Evolutionary conservation across 2,888 invertebrate species (phyloP).

Genomic region (Allacma fusca): DNA sequence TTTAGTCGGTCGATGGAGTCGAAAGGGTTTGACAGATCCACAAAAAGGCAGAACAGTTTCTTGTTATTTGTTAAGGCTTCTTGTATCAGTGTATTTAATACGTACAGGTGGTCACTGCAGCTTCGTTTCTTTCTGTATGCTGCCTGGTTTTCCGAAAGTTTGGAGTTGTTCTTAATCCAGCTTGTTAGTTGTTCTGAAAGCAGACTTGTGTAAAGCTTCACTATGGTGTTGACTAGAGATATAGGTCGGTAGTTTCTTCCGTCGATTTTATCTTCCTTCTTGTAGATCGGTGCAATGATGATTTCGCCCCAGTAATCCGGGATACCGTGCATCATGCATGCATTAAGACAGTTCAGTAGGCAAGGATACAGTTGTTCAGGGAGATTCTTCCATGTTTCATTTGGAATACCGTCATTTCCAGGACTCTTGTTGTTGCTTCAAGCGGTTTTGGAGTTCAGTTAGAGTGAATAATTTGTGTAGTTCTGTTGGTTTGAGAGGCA

Average conservation of each 20-base stretch:
- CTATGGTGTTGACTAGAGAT: constrained; percentile 13
- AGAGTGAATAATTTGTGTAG: too few species aligned
- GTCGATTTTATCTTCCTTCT: constrained; percentile 14
- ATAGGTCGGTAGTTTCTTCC: constrained; percentile 29
- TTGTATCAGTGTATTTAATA: neutral
- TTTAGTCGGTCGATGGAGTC: constrained; percentile 5
- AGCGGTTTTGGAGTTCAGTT: too few species aligned
- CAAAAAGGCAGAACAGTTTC: neutral
- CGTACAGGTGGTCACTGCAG: constrained; percentile 28
- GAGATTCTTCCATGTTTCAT: too few species aligned
- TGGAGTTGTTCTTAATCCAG: neutral
- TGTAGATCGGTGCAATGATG: constrained; percentile 4
- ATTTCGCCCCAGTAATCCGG: constrained; percentile 10
- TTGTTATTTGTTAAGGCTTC: neutral
- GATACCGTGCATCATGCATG: neutral
- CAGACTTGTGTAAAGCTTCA: constrained; percentile 18
- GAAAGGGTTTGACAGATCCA: constrained; percentile 9
- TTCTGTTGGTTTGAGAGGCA: too few species aligned
- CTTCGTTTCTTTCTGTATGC: too few species aligned
- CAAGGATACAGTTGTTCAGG: too few species aligned
- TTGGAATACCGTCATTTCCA: too few species aligned
- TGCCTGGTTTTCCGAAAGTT: constrained; percentile 10
- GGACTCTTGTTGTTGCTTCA: too few species aligned
- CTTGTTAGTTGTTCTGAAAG: neutral
- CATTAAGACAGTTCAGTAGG: too few species aligned